A percentile compares a stretch with the other conserved stretches of the same genome.
Evolutionary conservation across 2,113 vertebrate genomes (phyloP).

Genomic region (Dipodomys spectabilis): DNA sequence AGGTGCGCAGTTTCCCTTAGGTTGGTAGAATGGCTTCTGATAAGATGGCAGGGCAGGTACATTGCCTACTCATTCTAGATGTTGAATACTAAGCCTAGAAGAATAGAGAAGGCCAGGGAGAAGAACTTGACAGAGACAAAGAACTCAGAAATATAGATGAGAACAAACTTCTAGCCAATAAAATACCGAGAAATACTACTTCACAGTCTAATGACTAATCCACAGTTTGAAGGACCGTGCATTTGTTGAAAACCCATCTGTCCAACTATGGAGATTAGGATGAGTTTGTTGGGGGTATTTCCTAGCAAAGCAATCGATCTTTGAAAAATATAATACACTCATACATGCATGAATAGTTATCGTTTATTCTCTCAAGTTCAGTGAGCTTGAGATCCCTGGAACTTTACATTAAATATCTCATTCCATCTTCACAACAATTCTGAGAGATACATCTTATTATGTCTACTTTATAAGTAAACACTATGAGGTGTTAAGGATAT

Average conservation of each 20-base stretch:
- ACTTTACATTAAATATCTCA: neutral
- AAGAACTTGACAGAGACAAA: neutral
- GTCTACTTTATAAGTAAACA: neutral
- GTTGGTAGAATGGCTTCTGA: neutral
- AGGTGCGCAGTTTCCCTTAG: conserved; percentile 43
- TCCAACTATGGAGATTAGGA: neutral
- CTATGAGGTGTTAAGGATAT: neutral
- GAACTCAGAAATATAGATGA: neutral
- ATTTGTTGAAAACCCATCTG: neutral
- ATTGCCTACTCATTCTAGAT: neutral
- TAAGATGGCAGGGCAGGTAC: conserved; percentile 1
- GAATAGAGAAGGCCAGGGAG: neutral
- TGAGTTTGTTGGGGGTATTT: neutral
- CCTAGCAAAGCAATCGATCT: conserved; percentile 12
- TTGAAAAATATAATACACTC: neutral
- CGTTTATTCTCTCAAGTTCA: neutral
- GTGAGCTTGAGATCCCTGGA: neutral
- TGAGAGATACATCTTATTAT: neutral
- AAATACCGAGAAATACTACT: neutral
- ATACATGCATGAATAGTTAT: neutral
- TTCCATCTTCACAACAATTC: conserved; percentile 11
- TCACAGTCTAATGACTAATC: neutral
- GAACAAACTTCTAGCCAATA: neutral
- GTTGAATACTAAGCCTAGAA: neutral
- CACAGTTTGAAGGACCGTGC: neutral